Evolutionary conservation across 92 coral and sea anemone genomes (phyloP).

Genomic region (Hydrozoanthus gracilis): DNA sequence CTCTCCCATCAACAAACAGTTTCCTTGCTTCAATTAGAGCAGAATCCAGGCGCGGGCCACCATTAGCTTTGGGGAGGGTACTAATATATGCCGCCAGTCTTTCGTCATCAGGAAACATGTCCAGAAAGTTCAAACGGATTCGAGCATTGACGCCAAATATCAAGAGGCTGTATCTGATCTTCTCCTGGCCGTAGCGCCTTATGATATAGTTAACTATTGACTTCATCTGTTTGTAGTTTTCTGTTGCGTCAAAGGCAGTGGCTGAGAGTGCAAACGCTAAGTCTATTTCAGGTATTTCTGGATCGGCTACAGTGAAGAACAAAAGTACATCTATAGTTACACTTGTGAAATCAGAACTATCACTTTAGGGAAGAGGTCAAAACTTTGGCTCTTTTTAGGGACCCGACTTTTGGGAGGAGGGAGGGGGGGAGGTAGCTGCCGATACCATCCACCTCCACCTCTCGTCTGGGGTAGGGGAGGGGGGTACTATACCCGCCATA

Average conservation of each 20-base stretch:
- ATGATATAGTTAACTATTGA: slow-evolving; percentile 29
- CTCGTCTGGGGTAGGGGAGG: no score
- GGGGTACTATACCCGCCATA: no score
- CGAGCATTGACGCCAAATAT: slow-evolving; percentile 22
- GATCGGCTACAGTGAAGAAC: slow-evolving; percentile 19
- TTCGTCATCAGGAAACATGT: background rate
- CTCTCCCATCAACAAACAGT: slow-evolving; percentile 25
- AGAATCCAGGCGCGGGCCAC: slow-evolving; percentile 22
- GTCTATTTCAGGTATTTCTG: slow-evolving; percentile 37
- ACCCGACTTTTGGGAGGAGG: no score
- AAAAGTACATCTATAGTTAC: background rate
- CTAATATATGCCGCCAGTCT: slow-evolving; percentile 22
- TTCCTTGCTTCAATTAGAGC: slow-evolving; percentile 19
- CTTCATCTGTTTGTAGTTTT: slow-evolving; percentile 38
- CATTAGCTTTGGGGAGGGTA: background rate
- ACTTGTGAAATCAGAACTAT: no score
- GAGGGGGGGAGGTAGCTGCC: no score
- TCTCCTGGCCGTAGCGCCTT: slow-evolving; percentile 32
- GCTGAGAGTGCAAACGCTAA: slow-evolving; percentile 41
- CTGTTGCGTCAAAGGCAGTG: slow-evolving; percentile 29
- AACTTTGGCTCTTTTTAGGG: no score
- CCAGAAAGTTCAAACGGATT: slow-evolving; percentile 17
- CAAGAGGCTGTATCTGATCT: slow-evolving; percentile 37
- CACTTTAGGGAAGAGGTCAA: no score
- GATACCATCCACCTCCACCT: no score